These are phyloP conservation scores for Neogobius melanostomus DNA, from an alignment of 2,113 vertebrate species.

Conservation along the genomic window DNA sequence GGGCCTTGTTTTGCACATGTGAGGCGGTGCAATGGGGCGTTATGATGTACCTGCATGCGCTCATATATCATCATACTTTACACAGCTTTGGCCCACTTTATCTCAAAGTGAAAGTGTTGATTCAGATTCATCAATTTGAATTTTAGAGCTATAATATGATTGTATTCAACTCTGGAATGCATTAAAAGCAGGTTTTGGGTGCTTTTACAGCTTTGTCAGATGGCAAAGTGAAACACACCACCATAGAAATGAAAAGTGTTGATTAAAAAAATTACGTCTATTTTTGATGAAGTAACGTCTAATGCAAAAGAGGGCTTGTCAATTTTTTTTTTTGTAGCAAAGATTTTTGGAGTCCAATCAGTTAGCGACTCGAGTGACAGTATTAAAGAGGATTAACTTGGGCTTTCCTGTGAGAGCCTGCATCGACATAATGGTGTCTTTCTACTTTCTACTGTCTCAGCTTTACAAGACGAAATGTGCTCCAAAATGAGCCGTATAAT, in stretches of 20 bases:
- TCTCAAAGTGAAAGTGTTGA: not conserved
- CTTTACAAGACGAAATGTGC: not conserved
- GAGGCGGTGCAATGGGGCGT: constrained; percentile 4
- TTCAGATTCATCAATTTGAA: not conserved
- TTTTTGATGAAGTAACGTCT: no score
- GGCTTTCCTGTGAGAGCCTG: not conserved
- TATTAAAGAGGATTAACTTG: not conserved
- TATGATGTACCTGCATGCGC: constrained; percentile 5
- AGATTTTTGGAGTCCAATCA: not conserved
- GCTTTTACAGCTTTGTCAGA: no score
- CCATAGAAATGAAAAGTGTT: no score
- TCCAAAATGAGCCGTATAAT: not conserved
- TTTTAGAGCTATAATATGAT: not conserved
- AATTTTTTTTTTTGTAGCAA: not conserved
- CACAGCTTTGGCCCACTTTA: not conserved
- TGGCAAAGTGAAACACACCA: no score
- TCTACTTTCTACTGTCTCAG: not conserved
- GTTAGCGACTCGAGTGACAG: not conserved
- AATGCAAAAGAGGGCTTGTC: no score
- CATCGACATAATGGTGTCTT: not conserved
- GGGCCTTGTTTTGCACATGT: constrained; percentile 10
- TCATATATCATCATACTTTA: not conserved
- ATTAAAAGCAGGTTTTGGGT: no score
- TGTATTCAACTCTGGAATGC: no score
- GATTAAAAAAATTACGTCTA: no score